Evolutionary conservation across 2,888 invertebrate genomes (phyloP), one percentile per base, ranked within the genome.

Genomic region (Melanostoma mellinum): DNA sequence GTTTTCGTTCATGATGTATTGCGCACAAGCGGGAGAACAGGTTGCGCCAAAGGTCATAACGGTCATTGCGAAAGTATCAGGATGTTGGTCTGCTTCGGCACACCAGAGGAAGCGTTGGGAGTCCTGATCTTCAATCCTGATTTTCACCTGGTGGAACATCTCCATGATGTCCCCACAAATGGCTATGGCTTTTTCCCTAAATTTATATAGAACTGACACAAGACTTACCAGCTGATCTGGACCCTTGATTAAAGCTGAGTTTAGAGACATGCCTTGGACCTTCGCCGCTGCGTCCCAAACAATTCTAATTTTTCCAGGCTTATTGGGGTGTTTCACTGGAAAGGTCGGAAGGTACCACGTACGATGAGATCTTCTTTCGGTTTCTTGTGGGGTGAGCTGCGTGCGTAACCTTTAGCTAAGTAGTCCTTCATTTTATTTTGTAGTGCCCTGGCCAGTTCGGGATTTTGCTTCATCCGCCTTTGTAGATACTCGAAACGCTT

Each of bases 1-100:
- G 40, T 73, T 73, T 53, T 55, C 44, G n/a, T 63, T 73, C 33
- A 63, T 55, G 1, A 73, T 44, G 3, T 38, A 61, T 9, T 73
- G 72, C 3, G 72, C 61, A 35, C 44, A 53, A 8, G 44, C 38
- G 2, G 63, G 55, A 3, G 53, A 73, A 35, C 53, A 55, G 8
- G 63, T 55, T 6, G 72, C 72, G 2, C 61, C 61, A 32, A 73
- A 73, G 3, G 55, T 73, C 53, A 63, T 63, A 4, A 73, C 61
- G 4, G 55, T 63, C 73, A 63, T 73, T 5, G 42, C 46, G 38
- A 44, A 73, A 3, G 32, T 53, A 4, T 63, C 44, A 30, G 44
- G 60, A 4, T 6, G n/a, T 9, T 44, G 6, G 2, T 33, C 35
- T 3, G 6, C 38, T 5, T 20, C 46, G 4, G 48, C n/a, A 6